Evolutionary conservation across 1,140 invertebrate species (phyloP).

Genomic region (Drosophila albomicans): DNA sequence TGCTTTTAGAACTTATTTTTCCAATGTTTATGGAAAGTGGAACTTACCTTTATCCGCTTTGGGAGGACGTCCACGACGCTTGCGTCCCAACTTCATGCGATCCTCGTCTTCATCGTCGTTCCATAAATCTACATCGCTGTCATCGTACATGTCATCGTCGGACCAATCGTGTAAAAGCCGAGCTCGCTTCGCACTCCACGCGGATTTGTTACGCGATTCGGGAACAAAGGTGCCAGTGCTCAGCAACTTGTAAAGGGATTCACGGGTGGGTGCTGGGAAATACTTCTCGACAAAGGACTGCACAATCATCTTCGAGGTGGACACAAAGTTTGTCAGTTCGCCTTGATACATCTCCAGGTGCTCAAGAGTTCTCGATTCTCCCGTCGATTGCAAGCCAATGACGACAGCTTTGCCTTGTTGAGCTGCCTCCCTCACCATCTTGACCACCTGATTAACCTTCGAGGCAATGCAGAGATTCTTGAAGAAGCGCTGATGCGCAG

Average conservation of each 20-base stretch:
- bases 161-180: constrained; percentile 41
- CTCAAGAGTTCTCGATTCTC: constrained; percentile 98
- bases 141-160: constrained; percentile 62
- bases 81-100: constrained; percentile 88
- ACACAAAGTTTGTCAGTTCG: constrained; percentile 98
- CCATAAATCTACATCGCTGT: constrained; percentile 73
- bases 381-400: constrained; percentile 99
- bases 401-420: constrained; percentile 99
- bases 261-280: constrained; percentile 96
- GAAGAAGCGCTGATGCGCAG: constrained; percentile 99
- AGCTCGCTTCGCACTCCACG: constrained; percentile 22
- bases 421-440: constrained; percentile 94
- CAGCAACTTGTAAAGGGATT: constrained; percentile 89
- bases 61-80: constrained; percentile 70
- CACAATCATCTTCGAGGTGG: constrained; percentile 98
- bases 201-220: constrained; percentile 35
- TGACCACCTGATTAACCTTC: constrained; percentile 95
- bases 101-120: constrained; percentile 87
- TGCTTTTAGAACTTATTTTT: too few species aligned
- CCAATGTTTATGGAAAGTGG: too few species aligned
- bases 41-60: constrained; percentile 86
- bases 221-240: constrained; percentile 77
- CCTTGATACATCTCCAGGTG: constrained; percentile 97
- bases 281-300: constrained; percentile 98
- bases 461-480: constrained; percentile 99